A percentile compares a stretch with the other conserved stretches of the same genome.
These are phyloP conservation scores for Calidris pygmaea DNA, from an alignment of 2,113 vertebrate genomes.

Conservation along the genomic window DNA sequence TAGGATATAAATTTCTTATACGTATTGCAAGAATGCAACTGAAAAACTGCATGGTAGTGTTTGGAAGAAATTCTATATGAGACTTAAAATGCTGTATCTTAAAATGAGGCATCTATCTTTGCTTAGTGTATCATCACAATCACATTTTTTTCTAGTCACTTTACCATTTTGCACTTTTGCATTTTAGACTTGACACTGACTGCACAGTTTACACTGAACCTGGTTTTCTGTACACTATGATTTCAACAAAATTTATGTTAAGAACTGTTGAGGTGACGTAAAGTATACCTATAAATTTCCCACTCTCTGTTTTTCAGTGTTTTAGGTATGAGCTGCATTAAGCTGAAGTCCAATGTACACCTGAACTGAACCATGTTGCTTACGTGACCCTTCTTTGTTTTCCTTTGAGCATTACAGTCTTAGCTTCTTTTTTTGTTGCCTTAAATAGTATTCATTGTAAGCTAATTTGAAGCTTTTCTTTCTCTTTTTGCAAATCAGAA, in stretches of 20 bases:
- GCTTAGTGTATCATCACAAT: background rate
- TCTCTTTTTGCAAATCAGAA: constrained; percentile 76
- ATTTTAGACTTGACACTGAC: background rate
- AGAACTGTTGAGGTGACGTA: background rate
- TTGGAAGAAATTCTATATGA: background rate
- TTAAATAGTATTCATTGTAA: background rate
- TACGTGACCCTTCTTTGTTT: background rate
- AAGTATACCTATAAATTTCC: background rate
- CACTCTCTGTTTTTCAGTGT: background rate
- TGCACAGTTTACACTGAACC: background rate
- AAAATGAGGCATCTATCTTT: background rate
- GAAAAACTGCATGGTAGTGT: background rate
- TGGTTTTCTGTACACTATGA: background rate
- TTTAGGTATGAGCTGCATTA: background rate
- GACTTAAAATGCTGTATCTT: background rate
- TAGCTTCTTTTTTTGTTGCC: background rate
- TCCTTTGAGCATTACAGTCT: background rate
- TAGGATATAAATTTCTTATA: background rate
- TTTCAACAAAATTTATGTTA: background rate
- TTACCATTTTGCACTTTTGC: background rate
- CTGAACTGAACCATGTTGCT: background rate
- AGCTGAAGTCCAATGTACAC: background rate
- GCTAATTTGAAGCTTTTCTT: background rate
- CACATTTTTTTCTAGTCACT: background rate
- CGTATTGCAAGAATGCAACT: background rate